Base-by-base conservation (phyloP, 2,888 invertebrate genomes). In the Euproctis similis region DNA sequence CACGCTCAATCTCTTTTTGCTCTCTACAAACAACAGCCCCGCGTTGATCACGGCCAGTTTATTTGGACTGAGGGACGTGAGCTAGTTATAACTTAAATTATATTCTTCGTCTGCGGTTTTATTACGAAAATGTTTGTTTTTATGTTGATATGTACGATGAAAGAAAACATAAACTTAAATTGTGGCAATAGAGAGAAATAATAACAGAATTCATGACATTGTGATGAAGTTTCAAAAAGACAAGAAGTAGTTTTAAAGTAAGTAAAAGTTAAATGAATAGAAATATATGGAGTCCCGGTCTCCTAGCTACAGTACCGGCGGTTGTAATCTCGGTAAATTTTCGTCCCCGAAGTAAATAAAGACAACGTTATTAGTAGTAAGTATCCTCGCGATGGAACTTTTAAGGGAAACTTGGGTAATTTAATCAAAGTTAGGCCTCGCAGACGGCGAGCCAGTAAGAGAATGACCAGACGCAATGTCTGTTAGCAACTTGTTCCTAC, bases 51-150 rank as follows among this genome's bases (percentile, higher is more conserved):
- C 42, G n/a, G 24, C 40, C 42, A 36, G 34, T 53, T 54, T 61
- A 51, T 61, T 61, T 61, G 47, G 40, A 42, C 40, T 47, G 38
- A 16, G 24, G 44, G 44, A 59, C 59, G 62, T 62, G 61, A 52
- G 44, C 48, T 56, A 45, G 57, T 59, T 55, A 54, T 28, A 33
- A 28, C 9, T 48, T 16, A 24, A 33, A 48, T 43, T 39, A 31
- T 18, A 34, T 32, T 47, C 36, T 36, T 41, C 40, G 34, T 26
- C 16, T 39, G 53, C 32, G 50, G 42, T 41, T 44, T 45, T 18
- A 24, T n/a, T n/a, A n/a, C n/a, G n/a, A n/a, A n/a, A n/a, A n/a
- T n/a, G n/a, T n/a, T n/a, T n/a, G n/a, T n/a, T n/a, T n/a, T n/a
- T n/a, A n/a, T n/a, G n/a, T n/a, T n/a, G n/a, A n/a, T n/a, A n/a